Evolutionary conservation across 2,113 vertebrate genomes (phyloP), one percentile per base, ranked within the genome.

Genomic region (Saccopteryx leptura): DNA sequence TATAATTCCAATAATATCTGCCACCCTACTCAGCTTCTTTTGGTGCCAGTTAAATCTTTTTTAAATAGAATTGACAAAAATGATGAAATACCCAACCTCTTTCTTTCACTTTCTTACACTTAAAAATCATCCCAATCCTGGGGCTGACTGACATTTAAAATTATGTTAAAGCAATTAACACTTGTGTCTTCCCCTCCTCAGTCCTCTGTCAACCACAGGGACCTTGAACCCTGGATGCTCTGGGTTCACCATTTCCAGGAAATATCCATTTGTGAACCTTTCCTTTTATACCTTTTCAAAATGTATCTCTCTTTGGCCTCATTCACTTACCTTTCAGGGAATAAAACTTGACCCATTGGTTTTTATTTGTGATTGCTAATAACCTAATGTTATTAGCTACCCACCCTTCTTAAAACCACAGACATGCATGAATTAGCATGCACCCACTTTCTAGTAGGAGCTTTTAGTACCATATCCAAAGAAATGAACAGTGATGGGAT

Each of bases 281-380:
- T 54, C 24, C 21, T 2, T 31, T 10, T 2, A 26, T 1, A 4
- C 1, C 1, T 52, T 75, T 58, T 39, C 52, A 76, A 87, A 90
- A 66, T 7, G 1, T 28, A 11, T 52, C n/a, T 89, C 26, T 94
- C n/a, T 66, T 76, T 86, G 89, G 12, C 33, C 46, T 17, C 68
- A 24, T 81, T 78, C 68, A 78, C 33, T 76, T 86, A 19, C 11
- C 85, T 90, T 72, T 63, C 31, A 75, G n/a, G 9, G 19, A 65
- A 68, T 80, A 72, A 61, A 78, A 82, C 9, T 71, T 15, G 18
- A 87, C 24, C 2, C 19, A 14, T 2, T 56, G 33, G 4, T 31
- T 81, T 86, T 87, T 83, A 48, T 60, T 90, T 52, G 69, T 83
- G 65, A 87, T 65, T 58, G 39, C 76, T 74, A 86, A 71, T 71